These are phyloP conservation scores for Plemyria rubiginata DNA, from an alignment of 2,888 invertebrate species.

Conservation along the genomic window DNA sequence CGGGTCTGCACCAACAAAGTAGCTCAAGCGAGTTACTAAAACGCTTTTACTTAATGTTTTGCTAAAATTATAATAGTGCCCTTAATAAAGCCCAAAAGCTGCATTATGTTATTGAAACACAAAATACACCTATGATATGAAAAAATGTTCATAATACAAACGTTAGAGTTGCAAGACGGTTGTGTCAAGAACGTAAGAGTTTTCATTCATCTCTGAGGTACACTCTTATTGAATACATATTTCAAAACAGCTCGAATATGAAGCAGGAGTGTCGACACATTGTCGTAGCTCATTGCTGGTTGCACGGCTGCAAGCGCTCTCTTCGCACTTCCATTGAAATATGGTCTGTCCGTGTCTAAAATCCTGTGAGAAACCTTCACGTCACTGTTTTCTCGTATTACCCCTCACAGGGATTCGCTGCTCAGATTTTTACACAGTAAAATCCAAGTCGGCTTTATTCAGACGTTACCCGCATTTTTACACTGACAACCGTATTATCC, in stretches of 20 bases:
- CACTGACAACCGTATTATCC: constrained; percentile 21
- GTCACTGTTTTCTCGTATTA: constrained; percentile 25
- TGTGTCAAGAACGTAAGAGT: constrained; percentile 16
- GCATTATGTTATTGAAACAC: too few relatives aligned
- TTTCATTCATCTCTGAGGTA: constrained; percentile 20
- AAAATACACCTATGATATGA: neutral
- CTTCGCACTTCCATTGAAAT: constrained; percentile 31
- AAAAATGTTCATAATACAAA: neutral
- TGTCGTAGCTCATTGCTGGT: constrained; percentile 33
- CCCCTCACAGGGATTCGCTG: constrained; percentile 8
- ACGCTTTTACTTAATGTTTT: neutral
- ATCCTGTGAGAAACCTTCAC: constrained; percentile 24
- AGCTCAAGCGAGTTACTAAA: neutral
- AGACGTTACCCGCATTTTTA: constrained; percentile 13
- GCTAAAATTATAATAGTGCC: neutral
- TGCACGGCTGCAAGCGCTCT: constrained; percentile 31
- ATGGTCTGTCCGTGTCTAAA: constrained; percentile 31
- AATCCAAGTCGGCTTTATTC: constrained; percentile 12
- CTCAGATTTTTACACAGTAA: constrained; percentile 25
- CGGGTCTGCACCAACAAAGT: constrained; percentile 5
- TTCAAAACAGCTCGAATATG: constrained; percentile 33
- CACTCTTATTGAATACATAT: constrained; percentile 29
- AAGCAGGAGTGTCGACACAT: constrained; percentile 31
- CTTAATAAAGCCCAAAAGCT: too few relatives aligned
- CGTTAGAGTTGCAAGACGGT: constrained; percentile 1